Conservation (phyloP, 2,113 vertebrate species). For the Struthio camelus region DNA sequence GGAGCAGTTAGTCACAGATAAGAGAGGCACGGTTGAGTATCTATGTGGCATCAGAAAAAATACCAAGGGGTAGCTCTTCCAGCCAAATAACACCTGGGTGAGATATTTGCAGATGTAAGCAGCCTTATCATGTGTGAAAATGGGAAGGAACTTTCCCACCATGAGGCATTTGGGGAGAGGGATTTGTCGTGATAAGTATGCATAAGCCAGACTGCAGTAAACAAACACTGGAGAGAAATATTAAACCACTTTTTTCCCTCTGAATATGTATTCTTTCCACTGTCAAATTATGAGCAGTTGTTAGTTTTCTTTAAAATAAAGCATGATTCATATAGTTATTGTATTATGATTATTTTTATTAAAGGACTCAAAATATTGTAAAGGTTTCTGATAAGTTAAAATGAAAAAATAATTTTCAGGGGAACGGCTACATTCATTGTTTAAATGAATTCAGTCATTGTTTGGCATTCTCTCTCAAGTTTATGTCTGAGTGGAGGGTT, state of each 20-base stretch:
- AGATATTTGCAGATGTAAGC: slow-evolving; percentile 37
- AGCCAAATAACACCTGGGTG: slow-evolving; percentile 28
- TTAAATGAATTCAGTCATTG: slow-evolving; percentile 39
- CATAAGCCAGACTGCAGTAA: slow-evolving; percentile 15
- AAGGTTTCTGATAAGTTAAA: slow-evolving; percentile 47
- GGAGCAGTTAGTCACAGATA: slow-evolving; percentile 67
- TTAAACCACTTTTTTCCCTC: slow-evolving; percentile 43
- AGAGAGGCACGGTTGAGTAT: slow-evolving; percentile 54
- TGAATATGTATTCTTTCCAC: slow-evolving; percentile 30
- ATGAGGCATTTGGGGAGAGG: background rate
- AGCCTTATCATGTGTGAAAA: background rate
- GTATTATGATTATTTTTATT: slow-evolving; percentile 65
- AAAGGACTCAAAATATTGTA: slow-evolving; percentile 56
- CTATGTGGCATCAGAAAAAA: slow-evolving; percentile 46
- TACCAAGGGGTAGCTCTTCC: slow-evolving; percentile 43
- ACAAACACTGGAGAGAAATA: background rate
- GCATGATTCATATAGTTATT: slow-evolving; percentile 68
- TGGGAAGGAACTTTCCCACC: background rate
- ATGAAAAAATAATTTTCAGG: slow-evolving; percentile 22
- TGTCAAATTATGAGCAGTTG: slow-evolving; percentile 46
- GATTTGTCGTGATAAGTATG: background rate
- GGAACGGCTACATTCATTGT: slow-evolving; percentile 10
- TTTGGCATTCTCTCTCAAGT: slow-evolving; percentile 19
- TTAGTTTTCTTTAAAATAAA: slow-evolving; percentile 66
- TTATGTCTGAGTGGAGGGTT: slow-evolving; percentile 40